These are phyloP conservation scores for Bombus consobrinus DNA, from an alignment of 1,140 invertebrate genomes.

Conservation along the genomic window DNA sequence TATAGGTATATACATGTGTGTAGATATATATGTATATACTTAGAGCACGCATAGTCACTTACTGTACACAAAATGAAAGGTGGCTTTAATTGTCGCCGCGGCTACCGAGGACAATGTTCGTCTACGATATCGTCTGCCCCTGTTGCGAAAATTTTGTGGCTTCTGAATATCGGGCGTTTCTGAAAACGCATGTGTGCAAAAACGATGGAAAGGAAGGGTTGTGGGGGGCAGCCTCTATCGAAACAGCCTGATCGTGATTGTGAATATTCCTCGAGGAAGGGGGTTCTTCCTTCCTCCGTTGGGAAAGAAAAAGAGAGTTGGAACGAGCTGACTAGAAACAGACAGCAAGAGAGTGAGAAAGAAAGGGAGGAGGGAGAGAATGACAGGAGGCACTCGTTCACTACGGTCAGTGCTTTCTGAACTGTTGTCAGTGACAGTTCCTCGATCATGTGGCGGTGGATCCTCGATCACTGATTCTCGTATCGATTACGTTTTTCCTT, in stretches of 20 bases:
- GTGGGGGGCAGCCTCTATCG: neutral
- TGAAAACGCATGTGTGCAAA: neutral
- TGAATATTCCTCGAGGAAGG: conserved; percentile 17
- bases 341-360: conserved; percentile 10
- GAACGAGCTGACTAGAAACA: conserved; percentile 16
- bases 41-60: conserved; percentile 71
- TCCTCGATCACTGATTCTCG: conserved; percentile 55
- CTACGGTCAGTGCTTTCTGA: conserved; percentile 81
- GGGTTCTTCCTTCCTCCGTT: neutral
- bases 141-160: neutral
- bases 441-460: conserved; percentile 72
- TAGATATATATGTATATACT: neutral
- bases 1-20: neutral
- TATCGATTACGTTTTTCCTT: conserved; percentile 25
- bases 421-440: conserved; percentile 81
- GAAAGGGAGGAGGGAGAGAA: conserved; percentile 48
- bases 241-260: neutral
- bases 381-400: conserved; percentile 60
- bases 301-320: neutral
- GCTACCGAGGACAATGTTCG: conserved; percentile 6
- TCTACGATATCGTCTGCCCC: neutral
- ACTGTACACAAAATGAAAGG: conserved; percentile 83
- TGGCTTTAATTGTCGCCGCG: conserved; percentile 77
- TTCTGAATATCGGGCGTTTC: too few species aligned
- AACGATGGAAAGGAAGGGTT: neutral